phyloP scores from a whole-genome alignment of 2,888 invertebrate species.

The Eumerus sabulonum region DNA sequence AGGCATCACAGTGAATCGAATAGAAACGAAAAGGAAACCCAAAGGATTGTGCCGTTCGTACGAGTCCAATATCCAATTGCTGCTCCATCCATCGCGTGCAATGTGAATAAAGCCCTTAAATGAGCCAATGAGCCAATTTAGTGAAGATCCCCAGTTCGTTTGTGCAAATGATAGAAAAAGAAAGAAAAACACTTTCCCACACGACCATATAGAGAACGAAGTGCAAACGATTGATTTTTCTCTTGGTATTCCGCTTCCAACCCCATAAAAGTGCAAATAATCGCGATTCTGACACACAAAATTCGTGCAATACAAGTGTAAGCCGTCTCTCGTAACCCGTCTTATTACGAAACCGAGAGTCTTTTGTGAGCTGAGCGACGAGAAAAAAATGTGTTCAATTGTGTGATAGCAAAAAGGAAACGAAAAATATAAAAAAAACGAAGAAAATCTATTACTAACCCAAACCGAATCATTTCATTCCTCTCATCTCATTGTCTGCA shows the following conservation, averaged over 20 bases:
- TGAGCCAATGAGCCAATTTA: background rate
- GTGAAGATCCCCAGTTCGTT: conserved; percentile 21
- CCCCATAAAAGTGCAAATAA: conserved; percentile 65
- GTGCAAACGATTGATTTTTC: conserved; percentile 67
- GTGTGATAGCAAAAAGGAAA: conserved; percentile 53
- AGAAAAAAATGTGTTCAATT: conserved; percentile 57
- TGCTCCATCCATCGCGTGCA: conserved; percentile 1
- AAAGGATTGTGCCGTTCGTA: background rate
- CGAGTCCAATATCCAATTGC: conserved; percentile 24
- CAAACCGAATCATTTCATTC: conserved; percentile 28
- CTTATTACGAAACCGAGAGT: conserved; percentile 55
- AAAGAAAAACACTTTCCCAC: conserved; percentile 20
- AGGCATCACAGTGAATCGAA: conserved; percentile 18
- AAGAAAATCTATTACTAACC: conserved; percentile 23
- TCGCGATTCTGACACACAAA: conserved; percentile 48
- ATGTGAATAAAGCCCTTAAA: conserved; percentile 13
- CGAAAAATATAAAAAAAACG: too few relatives aligned
- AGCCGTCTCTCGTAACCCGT: conserved; percentile 3
- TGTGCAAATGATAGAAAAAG: conserved; percentile 53
- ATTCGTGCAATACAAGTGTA: conserved; percentile 53
- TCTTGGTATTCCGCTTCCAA: conserved; percentile 56
- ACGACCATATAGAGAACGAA: conserved; percentile 56
- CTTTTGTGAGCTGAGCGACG: conserved; percentile 33
- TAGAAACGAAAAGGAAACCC: conserved; percentile 22
- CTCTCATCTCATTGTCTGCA: conserved; percentile 37